These are phyloP conservation scores for Tympanoctomys barrerae DNA, from an alignment of 2,797 vertebrate species.

Conservation along the genomic window DNA sequence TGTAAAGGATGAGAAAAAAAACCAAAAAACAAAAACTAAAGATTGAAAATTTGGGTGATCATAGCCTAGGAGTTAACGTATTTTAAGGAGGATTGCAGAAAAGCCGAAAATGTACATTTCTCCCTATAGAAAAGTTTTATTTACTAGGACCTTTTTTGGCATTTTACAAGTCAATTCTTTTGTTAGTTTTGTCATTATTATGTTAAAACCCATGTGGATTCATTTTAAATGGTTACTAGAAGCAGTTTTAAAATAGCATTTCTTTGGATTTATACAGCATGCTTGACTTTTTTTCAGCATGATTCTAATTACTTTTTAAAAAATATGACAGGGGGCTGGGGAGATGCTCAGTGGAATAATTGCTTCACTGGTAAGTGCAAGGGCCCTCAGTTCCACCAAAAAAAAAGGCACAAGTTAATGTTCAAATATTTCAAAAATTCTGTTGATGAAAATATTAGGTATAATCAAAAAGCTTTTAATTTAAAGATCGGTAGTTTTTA, in stretches of 20 bases:
- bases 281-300: conserved; percentile 32
- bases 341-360: no score
- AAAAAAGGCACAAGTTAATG: neutral
- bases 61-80: neutral
- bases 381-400: no score
- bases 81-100: conserved; percentile 9
- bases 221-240: neutral
- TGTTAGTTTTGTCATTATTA: neutral
- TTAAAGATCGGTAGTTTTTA: conserved; percentile 16
- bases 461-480: conserved; percentile 34
- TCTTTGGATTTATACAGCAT: neutral
- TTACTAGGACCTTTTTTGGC: neutral
- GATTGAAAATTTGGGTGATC: neutral
- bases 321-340: neutral
- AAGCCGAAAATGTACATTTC: neutral
- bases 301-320: neutral
- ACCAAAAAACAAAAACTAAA: neutral
- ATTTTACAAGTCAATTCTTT: neutral
- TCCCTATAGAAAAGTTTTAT: neutral
- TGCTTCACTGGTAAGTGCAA: no score
- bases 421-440: neutral
- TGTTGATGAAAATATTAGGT: neutral
- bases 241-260: neutral
- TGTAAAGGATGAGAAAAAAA: neutral
- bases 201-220: neutral